Conservation (phyloP, 2,888 invertebrate genomes). For the Pristionchus arcanus region DNA sequence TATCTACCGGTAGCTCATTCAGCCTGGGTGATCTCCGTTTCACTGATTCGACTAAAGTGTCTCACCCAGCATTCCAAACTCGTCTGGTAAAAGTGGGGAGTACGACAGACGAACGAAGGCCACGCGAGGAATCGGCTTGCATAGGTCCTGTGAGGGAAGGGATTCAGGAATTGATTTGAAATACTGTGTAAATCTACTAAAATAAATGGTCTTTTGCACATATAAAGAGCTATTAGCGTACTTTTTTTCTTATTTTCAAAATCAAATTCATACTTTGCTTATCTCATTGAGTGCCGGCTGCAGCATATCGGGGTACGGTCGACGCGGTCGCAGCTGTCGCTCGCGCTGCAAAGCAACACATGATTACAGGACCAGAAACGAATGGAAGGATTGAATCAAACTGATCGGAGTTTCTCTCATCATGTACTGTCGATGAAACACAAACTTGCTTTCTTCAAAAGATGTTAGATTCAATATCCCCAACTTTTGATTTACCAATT, state of each 20-base stretch:
- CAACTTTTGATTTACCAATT: too few relatives aligned
- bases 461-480: too few relatives aligned
- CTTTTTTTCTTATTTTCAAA: neutral
- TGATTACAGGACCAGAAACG: too few relatives aligned
- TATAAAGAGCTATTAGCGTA: neutral
- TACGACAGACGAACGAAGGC: constrained; percentile 60
- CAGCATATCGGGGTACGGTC: constrained; percentile 74
- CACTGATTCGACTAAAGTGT: too few relatives aligned
- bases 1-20: too few relatives aligned
- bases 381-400: neutral
- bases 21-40: too few relatives aligned
- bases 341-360: neutral
- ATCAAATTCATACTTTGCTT: constrained; percentile 60
- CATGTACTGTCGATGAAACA: neutral
- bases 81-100: constrained; percentile 60
- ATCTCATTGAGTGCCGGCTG: constrained; percentile 66
- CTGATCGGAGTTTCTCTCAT: too few relatives aligned
- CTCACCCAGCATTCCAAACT: constrained; percentile 58
- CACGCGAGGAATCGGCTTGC: constrained; percentile 52
- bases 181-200: neutral
- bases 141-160: neutral
- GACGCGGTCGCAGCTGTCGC: constrained; percentile 56
- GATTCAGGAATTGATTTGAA: neutral
- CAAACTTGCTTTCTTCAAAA: neutral
- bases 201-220: neutral